A percentile compares a stretch with the other conserved stretches of the same genome.
phyloP scores from a whole-genome alignment of 2,888 invertebrate genomes.

The Himalopsyche anomala region DNA sequence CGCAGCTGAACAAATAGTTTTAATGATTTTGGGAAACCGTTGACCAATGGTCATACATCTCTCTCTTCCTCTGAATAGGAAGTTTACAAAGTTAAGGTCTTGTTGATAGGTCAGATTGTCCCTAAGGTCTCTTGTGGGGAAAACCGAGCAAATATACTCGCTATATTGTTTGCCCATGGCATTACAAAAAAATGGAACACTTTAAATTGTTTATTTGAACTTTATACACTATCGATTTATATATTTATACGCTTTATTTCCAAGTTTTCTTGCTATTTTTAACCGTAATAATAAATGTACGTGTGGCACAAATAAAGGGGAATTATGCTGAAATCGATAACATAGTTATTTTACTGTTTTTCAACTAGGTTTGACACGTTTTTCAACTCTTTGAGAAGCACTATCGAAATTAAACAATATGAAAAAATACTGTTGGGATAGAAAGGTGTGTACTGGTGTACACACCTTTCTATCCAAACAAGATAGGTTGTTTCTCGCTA shows the following conservation, averaged over 20 bases:
- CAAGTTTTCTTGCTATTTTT: neutral
- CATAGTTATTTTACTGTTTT: too few relatives aligned
- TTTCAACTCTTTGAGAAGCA: too few relatives aligned
- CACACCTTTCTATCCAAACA: too few relatives aligned
- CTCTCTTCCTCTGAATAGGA: neutral
- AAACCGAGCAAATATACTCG: neutral
- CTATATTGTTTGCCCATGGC: neutral
- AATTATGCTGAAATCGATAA: too few relatives aligned
- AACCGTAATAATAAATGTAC: too few relatives aligned
- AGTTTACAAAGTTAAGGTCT: neutral
- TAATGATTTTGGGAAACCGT: neutral
- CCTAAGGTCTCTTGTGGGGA: neutral
- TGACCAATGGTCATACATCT: neutral
- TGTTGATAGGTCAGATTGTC: conserved; percentile 20
- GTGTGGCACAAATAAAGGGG: too few relatives aligned
- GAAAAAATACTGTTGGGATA: too few relatives aligned
- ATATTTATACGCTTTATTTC: neutral
- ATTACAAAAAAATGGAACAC: neutral
- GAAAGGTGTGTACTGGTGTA: too few relatives aligned
- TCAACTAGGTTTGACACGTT: too few relatives aligned
- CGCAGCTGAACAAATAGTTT: neutral
- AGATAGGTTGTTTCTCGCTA: too few relatives aligned
- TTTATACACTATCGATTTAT: neutral
- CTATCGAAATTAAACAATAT: too few relatives aligned
- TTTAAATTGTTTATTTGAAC: neutral